Evolutionary conservation across 2,888 invertebrate genomes (phyloP).

Genomic region (Limnephilus rhombicus): DNA sequence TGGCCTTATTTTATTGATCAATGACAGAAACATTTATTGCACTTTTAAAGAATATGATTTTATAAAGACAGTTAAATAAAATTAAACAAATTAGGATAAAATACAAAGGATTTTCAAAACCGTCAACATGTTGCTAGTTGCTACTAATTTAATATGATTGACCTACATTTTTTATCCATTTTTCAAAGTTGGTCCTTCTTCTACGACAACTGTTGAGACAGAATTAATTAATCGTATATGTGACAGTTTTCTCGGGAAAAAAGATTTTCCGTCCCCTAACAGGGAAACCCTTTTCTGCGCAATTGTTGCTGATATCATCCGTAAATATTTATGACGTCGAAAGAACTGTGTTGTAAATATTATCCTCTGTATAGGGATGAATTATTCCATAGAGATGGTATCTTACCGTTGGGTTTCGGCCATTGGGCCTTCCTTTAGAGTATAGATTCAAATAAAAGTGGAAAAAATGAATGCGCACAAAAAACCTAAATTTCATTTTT

Average conservation of each 20-base stretch:
- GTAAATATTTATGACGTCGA: neutral
- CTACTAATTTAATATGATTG: neutral
- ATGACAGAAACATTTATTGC: too few species aligned
- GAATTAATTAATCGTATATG: neutral
- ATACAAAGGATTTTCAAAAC: neutral
- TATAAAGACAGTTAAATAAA: too few species aligned
- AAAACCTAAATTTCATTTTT: neutral
- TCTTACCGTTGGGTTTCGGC: neutral
- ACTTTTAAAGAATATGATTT: too few species aligned
- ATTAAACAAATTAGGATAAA: neutral
- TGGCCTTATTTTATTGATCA: too few species aligned
- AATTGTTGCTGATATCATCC: conserved; percentile 3
- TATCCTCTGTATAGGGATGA: neutral
- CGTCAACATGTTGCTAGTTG: neutral
- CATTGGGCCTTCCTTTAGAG: neutral
- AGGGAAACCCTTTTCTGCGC: neutral
- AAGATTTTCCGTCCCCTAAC: neutral
- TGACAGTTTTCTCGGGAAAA: neutral
- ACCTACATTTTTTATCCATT: neutral
- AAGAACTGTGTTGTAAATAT: neutral
- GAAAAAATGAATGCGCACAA: neutral
- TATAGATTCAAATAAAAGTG: neutral
- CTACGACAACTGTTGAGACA: neutral
- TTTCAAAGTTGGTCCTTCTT: neutral
- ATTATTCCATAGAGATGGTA: neutral